Conservation (phyloP, 2,113 vertebrate species). For the Pungitius pungitius region DNA sequence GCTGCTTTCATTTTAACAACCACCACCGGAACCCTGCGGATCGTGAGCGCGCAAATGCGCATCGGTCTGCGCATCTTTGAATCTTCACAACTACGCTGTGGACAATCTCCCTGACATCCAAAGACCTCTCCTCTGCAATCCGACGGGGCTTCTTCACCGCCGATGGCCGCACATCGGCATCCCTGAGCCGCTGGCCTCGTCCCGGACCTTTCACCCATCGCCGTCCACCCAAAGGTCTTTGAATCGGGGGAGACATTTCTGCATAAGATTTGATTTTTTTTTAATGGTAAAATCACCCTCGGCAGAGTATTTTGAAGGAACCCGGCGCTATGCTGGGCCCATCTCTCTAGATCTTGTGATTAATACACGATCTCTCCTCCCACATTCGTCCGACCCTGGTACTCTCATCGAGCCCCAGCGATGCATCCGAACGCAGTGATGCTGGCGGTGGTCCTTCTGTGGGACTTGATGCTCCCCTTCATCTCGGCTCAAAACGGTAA, state of each 20-base stretch:
- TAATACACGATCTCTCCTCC: conserved; percentile 71
- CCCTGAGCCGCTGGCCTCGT: conserved; percentile 70
- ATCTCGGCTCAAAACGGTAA: conserved; percentile 82
- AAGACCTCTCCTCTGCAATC: conserved; percentile 73
- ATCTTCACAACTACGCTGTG: conserved; percentile 68
- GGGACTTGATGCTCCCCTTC: conserved; percentile 75
- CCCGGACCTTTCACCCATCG: conserved; percentile 50
- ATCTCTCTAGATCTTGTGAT: conserved; percentile 68
- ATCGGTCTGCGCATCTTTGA: conserved; percentile 78
- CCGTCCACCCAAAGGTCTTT: conserved; percentile 41
- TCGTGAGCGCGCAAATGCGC: conserved; percentile 67
- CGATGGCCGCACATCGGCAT: conserved; percentile 75
- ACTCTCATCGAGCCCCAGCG: conserved; percentile 48
- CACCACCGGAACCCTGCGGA: conserved; percentile 42
- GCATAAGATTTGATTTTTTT: conserved; percentile 1
- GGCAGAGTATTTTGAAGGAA: conserved; percentile 34
- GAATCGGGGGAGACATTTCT: conserved; percentile 26
- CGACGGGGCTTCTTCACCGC: conserved; percentile 64
- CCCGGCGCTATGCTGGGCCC: conserved; percentile 70
- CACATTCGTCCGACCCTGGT: conserved; percentile 63
- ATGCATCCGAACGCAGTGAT: conserved; percentile 75
- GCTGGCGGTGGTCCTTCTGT: conserved; percentile 73
- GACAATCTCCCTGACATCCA: conserved; percentile 73
- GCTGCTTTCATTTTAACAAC: conserved; percentile 59
- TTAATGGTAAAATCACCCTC: conserved; percentile 1